Evolutionary conservation across 2,797 vertebrate species (phyloP).

Genomic region (Microchirus variegatus): DNA sequence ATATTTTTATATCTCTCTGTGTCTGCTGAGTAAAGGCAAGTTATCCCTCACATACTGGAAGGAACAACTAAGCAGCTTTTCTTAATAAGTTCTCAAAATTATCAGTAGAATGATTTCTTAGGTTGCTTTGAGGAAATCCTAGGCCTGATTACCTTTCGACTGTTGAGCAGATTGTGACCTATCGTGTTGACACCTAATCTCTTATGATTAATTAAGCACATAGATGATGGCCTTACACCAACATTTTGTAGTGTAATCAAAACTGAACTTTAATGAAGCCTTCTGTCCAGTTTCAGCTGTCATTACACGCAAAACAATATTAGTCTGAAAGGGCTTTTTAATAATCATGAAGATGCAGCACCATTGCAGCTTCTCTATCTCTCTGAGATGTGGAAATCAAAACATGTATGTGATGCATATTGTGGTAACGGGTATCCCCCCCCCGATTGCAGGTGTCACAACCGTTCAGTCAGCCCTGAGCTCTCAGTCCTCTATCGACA

Average conservation of each 20-base stretch:
- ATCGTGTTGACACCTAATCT: constrained; percentile 2
- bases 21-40: neutral
- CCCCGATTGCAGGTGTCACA: constrained; percentile 76
- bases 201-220: constrained; percentile 1
- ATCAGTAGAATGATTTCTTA: neutral
- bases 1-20: too few relatives aligned
- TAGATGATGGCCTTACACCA: neutral
- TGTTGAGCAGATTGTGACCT: constrained; percentile 1
- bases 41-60: neutral
- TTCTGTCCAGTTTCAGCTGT: neutral
- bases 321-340: neutral
- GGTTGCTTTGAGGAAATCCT: constrained; percentile 3
- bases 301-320: neutral
- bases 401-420: neutral
- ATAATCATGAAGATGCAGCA: neutral
- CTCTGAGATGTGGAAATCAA: too few relatives aligned
- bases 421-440: constrained; percentile 5
- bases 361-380: neutral
- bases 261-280: neutral
- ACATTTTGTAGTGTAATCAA: neutral
- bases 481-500: constrained; percentile 94
- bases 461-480: constrained; percentile 87
- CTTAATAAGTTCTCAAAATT: neutral
- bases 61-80: neutral
- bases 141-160: too few relatives aligned